Conservation (phyloP, 2,113 vertebrate species). For the Eretmochelys imbricata region DNA sequence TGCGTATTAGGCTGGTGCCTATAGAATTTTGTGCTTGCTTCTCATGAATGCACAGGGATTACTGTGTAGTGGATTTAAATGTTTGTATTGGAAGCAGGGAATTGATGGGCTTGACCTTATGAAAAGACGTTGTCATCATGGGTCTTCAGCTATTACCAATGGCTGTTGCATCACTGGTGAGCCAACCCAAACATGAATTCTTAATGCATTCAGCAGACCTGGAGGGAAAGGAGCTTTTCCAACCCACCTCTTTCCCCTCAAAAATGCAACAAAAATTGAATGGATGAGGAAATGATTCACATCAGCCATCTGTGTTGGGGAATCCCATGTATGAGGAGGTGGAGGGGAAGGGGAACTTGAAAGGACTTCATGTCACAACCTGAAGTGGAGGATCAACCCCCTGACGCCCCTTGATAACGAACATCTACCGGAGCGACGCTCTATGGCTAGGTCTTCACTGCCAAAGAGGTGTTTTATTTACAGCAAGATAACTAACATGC, state of each 20-base stretch:
- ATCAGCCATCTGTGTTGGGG: neutral
- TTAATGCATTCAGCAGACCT: neutral
- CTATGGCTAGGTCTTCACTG: neutral
- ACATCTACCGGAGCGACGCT: neutral
- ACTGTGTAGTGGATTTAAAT: neutral
- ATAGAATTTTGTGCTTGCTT: rapidly evolving
- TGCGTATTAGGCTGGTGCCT: neutral
- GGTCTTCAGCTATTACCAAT: neutral
- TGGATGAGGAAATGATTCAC: neutral
- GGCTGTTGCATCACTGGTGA: neutral
- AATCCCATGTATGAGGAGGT: neutral
- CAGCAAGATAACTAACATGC: neutral
- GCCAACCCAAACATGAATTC: neutral
- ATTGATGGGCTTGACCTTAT: neutral
- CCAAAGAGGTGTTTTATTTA: neutral
- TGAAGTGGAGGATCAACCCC: neutral
- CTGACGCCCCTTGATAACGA: neutral
- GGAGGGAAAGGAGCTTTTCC: neutral
- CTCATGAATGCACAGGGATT: neutral
- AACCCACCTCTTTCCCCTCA: neutral
- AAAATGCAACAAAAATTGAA: neutral
- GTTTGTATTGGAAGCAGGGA: neutral
- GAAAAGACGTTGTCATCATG: neutral
- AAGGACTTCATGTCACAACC: neutral
- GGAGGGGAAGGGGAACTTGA: neutral